Evolutionary conservation across 2,797 vertebrate genomes (phyloP).

Genomic region (Acomys russatus): DNA sequence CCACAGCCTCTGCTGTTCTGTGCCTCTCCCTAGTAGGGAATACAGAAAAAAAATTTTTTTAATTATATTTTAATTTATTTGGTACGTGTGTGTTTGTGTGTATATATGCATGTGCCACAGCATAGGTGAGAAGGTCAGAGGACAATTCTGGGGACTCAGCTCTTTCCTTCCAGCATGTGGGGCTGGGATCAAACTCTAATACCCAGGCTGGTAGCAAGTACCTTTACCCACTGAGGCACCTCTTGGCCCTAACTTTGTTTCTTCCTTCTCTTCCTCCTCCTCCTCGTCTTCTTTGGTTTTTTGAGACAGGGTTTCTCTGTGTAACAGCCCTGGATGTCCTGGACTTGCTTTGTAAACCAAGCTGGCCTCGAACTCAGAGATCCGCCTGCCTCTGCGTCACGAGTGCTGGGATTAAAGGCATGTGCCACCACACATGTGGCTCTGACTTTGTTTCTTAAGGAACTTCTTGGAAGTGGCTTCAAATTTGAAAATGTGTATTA

Average conservation of each 20-base stretch:
- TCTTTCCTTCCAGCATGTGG: background rate
- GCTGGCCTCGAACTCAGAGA: no score
- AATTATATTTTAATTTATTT: background rate
- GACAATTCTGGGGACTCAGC: background rate
- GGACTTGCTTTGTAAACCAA: no score
- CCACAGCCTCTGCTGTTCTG: background rate
- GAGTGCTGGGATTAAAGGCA: no score
- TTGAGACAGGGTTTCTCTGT: no score
- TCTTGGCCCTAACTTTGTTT: background rate
- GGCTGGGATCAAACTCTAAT: background rate
- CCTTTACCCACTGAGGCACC: background rate
- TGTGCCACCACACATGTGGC: no score
- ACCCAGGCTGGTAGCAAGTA: background rate
- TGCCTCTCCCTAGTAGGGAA: background rate
- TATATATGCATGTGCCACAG: background rate
- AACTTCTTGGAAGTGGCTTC: background rate
- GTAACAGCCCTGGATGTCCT: no score
- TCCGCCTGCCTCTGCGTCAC: no score
- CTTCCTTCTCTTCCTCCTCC: no score
- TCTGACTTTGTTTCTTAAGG: background rate
- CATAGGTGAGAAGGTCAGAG: background rate
- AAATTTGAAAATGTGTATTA: background rate
- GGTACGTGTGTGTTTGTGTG: background rate
- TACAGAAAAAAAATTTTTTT: background rate
- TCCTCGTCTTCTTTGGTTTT: no score